phyloP scores from a whole-genome alignment of 2,888 invertebrate genomes.

The Suillia variegata region DNA sequence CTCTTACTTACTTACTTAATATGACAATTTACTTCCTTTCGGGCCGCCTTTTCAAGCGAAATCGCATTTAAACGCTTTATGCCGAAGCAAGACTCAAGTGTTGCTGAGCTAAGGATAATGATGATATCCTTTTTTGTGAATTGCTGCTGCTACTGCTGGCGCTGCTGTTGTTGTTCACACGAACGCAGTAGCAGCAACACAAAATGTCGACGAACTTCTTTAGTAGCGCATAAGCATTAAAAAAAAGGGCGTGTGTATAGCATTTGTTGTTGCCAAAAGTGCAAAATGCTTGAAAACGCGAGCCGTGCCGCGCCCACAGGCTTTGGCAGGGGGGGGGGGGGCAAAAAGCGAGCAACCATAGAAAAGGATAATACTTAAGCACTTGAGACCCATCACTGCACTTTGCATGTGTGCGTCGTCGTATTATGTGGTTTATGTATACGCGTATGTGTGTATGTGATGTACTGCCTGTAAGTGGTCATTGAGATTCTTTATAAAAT shows the following conservation, averaged over 20 bases:
- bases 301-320: too few species aligned
- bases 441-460: too few species aligned
- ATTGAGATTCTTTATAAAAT: not conserved
- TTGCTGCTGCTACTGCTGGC: slow-evolving; percentile 4
- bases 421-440: not conserved
- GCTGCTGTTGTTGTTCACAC: not conserved
- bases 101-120: slow-evolving; percentile 39
- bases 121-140: slow-evolving; percentile 33
- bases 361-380: slow-evolving; percentile 47
- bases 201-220: slow-evolving; percentile 38
- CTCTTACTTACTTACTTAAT: slow-evolving; percentile 14
- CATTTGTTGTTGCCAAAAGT: slow-evolving; percentile 22
- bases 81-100: slow-evolving; percentile 33
- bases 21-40: slow-evolving; percentile 9
- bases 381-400: slow-evolving; percentile 44
- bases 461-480: slow-evolving; percentile 4
- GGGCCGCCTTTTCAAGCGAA: slow-evolving; percentile 9
- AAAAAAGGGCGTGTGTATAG: not conserved
- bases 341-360: not conserved
- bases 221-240: too few species aligned
- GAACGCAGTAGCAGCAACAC: slow-evolving; percentile 1
- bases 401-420: not conserved
- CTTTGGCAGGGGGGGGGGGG: too few species aligned
- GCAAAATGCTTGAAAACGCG: slow-evolving; percentile 32
- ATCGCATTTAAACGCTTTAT: slow-evolving; percentile 36